Evolutionary conservation across 2,888 invertebrate species (phyloP).

Genomic region (Dynastes maya): DNA sequence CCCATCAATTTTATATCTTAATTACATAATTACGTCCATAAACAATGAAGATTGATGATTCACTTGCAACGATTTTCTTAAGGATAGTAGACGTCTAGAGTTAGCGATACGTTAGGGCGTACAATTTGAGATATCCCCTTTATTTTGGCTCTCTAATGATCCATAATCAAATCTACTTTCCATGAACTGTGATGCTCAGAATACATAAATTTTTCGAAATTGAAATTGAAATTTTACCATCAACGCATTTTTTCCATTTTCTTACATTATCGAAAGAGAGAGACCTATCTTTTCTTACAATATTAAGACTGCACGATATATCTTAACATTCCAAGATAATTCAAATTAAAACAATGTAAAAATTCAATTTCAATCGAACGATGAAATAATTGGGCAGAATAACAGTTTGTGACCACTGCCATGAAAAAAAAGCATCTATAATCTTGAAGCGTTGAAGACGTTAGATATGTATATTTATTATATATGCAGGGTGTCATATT

Average conservation of each 20-base stretch:
- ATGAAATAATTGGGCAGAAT: conserved; percentile 26
- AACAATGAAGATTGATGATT: not conserved
- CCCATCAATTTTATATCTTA: not conserved
- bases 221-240: conserved; percentile 40
- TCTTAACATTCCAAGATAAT: conserved; percentile 22
- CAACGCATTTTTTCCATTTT: too few relatives aligned
- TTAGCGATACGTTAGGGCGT: not conserved
- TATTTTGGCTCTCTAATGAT: not conserved
- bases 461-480: conserved; percentile 18
- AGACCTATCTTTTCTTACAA: not conserved
- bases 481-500: conserved; percentile 18
- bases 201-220: not conserved
- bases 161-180: not conserved
- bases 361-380: conserved; percentile 32
- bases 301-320: conserved; percentile 35
- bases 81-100: not conserved
- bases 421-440: conserved; percentile 3
- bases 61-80: conserved; percentile 5
- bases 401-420: conserved; percentile 43
- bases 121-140: conserved; percentile 27
- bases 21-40: conserved; percentile 7
- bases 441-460: not conserved
- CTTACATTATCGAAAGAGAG: not conserved
- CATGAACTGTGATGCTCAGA: conserved; percentile 4
- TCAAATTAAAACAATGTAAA: not conserved